Conservation (phyloP, 2,888 invertebrate genomes). For the Drosophila flavopinicola region DNA sequence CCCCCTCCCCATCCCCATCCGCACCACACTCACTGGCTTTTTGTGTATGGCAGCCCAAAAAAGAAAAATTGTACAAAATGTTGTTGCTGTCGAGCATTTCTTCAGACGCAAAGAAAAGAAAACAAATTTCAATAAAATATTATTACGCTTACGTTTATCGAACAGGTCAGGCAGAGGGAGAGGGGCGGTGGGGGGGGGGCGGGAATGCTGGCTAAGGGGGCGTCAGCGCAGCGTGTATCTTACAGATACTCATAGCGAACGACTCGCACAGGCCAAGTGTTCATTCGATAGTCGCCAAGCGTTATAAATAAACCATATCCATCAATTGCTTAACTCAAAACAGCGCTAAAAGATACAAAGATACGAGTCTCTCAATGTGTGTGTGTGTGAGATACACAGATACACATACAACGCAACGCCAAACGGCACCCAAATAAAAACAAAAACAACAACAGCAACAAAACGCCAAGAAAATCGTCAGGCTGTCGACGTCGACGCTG, state of each 20-base stretch:
- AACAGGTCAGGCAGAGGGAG: constrained; percentile 50
- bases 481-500: constrained; percentile 47
- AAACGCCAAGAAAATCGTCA: constrained; percentile 74
- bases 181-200: background rate
- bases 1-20: background rate
- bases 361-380: constrained; percentile 56
- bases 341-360: constrained; percentile 80
- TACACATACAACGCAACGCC: constrained; percentile 57
- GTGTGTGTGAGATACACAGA: constrained; percentile 47
- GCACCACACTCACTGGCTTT: constrained; percentile 15
- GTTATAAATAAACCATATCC: constrained; percentile 83
- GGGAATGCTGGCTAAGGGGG: too few relatives aligned
- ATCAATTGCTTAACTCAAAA: constrained; percentile 83
- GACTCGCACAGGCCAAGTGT: constrained; percentile 64
- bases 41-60: constrained; percentile 47
- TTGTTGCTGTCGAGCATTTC: constrained; percentile 52
- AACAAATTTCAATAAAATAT: constrained; percentile 84
- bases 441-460: constrained; percentile 52
- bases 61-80: constrained; percentile 60
- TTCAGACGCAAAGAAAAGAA: constrained; percentile 50
- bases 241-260: constrained; percentile 66
- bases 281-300: constrained; percentile 79
- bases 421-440: constrained; percentile 70
- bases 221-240: constrained; percentile 59
- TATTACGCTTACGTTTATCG: constrained; percentile 83